Conservation (phyloP, 2,797 vertebrate species). For the Gymnoscopelus braueri region DNA sequence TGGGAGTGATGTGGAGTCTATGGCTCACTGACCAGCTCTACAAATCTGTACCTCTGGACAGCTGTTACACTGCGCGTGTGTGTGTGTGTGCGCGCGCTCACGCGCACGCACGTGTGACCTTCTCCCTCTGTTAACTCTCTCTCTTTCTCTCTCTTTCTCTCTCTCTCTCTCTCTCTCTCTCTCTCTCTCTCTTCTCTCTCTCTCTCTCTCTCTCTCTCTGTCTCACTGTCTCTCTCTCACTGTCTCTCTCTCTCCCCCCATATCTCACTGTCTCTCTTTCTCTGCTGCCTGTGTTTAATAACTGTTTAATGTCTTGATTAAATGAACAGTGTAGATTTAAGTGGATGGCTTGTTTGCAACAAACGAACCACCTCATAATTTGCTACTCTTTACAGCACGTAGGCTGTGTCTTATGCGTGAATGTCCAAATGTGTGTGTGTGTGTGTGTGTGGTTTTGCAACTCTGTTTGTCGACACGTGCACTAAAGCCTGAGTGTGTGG, state of each 20-base stretch:
- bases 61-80: too few species aligned
- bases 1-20: too few species aligned
- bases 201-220: too few species aligned
- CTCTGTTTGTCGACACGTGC: too few species aligned
- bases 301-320: conserved; percentile 17
- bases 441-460: neutral
- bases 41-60: too few species aligned
- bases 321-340: conserved; percentile 23
- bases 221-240: neutral
- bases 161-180: conserved; percentile 26
- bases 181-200: neutral
- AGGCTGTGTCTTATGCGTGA: too few species aligned
- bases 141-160: neutral
- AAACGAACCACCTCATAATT: conserved; percentile 19
- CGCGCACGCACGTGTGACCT: too few species aligned
- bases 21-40: too few species aligned
- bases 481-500: too few species aligned
- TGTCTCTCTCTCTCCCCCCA: conserved; percentile 13
- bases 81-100: too few species aligned
- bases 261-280: conserved; percentile 20
- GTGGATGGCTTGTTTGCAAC: neutral
- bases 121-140: too few species aligned
- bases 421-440: conserved; percentile 2
- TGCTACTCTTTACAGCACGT: too few species aligned
- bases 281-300: conserved; percentile 18